These are phyloP conservation scores for Catharus ustulatus DNA, from an alignment of 2,797 vertebrate species.

Conservation along the genomic window DNA sequence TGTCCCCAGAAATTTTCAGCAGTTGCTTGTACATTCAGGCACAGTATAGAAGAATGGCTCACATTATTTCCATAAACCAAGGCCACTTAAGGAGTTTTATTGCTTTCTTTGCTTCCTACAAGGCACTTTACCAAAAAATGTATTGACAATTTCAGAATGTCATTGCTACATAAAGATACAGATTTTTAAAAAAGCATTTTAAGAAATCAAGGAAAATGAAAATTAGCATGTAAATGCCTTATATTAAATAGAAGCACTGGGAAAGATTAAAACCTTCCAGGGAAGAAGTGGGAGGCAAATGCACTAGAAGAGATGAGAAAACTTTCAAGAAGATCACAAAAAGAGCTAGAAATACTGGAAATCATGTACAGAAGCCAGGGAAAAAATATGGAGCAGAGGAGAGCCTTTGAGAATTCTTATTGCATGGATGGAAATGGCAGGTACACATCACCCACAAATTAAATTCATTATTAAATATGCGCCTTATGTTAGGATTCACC, in stretches of 20 bases:
- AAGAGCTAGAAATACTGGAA: background rate
- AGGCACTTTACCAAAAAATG: background rate
- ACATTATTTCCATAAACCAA: background rate
- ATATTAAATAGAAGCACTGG: background rate
- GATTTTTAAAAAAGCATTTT: background rate
- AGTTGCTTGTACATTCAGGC: background rate
- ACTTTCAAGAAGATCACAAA: background rate
- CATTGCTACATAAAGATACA: background rate
- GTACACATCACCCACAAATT: background rate
- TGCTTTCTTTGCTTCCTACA: background rate
- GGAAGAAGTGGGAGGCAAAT: conserved; percentile 32
- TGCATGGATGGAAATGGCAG: background rate
- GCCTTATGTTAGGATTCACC: background rate
- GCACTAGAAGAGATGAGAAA: background rate
- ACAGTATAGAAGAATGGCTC: background rate
- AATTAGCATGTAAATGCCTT: background rate
- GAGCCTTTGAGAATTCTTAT: background rate
- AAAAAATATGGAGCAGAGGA: background rate
- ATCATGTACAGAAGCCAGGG: background rate
- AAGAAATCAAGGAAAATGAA: conserved; percentile 26
- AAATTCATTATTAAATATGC: background rate
- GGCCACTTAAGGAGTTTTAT: background rate
- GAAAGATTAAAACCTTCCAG: conserved; percentile 49
- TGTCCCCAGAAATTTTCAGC: background rate
- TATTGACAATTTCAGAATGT: background rate